Base-by-base conservation (phyloP, 2,113 vertebrate genomes). In the Lepus americanus region DNA sequence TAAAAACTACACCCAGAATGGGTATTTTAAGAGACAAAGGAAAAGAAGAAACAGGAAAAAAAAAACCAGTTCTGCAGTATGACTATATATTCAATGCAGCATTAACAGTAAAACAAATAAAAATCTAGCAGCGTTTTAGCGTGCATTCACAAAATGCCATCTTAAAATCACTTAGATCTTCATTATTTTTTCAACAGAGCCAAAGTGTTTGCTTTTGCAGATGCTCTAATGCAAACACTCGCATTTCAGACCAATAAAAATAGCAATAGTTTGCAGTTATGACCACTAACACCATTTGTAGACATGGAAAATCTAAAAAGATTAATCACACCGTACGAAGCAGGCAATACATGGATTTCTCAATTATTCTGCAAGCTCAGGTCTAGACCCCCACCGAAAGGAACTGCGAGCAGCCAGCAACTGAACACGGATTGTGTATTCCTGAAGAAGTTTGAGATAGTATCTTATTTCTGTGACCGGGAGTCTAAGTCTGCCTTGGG, bases 121-220 rank as follows among this genome's bases (percentile, higher is more conserved):
- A 96, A 97, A 96, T 81, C 91, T 61, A 93, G 89, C 64, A 5
- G 84, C 91, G 70, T 64, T 96, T 96, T 83, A 39, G 77, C 66
- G 72, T 77, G 27, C 82, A 85, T 88, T 95, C 92, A 95, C 81
- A 95, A 93, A 92, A 90, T 88, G 59, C 59, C 90, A 94, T 92
- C 93, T 97, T 96, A 87, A 95, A 95, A 94, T 93, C 97, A 97
- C 84, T 96, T 95, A 96, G 86, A 94, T 96, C 94, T 94, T 94
- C 95, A 96, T 96, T 96, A 97, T 95, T 97, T 97, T 94, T 94
- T 78, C 95, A 96, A 93, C 87, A 87, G 1, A 59, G 91, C 92
- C 64, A 89, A 95, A 69, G 9, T 92, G 91, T 97, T 97, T 97
- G 96, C 89, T 95, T 95, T 82, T 95, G 94, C 96, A 96, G 95